phyloP scores from a whole-genome alignment of 2,113 vertebrate species.

The Irena cyanogastra region DNA sequence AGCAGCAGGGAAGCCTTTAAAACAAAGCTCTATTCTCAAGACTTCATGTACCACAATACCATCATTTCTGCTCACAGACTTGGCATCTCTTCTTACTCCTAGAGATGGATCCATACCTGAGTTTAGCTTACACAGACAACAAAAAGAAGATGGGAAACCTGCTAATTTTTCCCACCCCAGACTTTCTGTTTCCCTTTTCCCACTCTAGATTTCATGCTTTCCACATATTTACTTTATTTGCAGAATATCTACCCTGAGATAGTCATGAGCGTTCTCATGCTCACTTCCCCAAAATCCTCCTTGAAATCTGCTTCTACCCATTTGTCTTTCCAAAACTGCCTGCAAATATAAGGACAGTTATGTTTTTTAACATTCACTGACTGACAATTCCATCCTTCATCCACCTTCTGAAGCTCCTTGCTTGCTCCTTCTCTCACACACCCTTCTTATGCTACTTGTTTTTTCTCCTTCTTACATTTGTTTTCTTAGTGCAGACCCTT shows the following conservation, averaged over 20 bases:
- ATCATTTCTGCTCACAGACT: not conserved
- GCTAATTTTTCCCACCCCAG: not conserved
- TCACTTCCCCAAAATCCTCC: not conserved
- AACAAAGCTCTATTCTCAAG: not conserved
- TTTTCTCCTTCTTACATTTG: not conserved
- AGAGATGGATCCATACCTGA: not conserved
- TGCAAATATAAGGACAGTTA: not conserved
- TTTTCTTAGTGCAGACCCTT: not conserved
- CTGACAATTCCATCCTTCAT: not conserved
- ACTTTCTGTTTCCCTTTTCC: not conserved
- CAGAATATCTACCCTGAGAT: not conserved
- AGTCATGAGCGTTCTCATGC: not conserved
- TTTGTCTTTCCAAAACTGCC: not conserved
- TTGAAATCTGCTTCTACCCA: not conserved
- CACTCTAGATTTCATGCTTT: not conserved
- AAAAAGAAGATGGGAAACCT: not conserved
- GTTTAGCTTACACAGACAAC: not conserved
- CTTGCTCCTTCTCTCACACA: not conserved
- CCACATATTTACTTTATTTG: not conserved
- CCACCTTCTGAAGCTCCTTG: not conserved
- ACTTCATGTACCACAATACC: not conserved
- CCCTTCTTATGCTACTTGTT: not conserved
- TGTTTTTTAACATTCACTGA: not conserved
- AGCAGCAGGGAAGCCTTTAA: not conserved
- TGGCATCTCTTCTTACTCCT: not conserved